Percentiles rank a stretch among this genome's conserved stretches.
Conservation (phyloP, 2,113 vertebrate genomes). For the Pogona vitticeps region DNA sequence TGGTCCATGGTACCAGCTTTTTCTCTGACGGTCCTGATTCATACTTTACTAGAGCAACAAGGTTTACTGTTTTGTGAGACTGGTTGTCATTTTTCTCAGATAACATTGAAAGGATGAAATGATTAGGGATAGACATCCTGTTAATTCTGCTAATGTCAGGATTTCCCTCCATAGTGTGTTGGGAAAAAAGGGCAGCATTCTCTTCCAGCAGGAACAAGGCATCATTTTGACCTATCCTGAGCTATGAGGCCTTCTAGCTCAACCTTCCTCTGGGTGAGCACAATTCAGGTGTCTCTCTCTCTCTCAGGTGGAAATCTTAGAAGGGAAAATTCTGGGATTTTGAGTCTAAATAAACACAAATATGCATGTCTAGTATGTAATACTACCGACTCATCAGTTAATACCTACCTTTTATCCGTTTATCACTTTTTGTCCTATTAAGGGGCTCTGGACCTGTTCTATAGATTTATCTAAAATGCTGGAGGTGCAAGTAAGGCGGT, state of each 20-base stretch:
- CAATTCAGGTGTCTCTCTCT: too few relatives aligned
- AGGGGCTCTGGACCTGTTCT: neutral
- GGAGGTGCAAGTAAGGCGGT: too few relatives aligned
- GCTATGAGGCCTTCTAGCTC: too few relatives aligned
- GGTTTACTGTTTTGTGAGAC: neutral
- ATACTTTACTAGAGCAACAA: neutral
- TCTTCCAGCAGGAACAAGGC: too few relatives aligned
- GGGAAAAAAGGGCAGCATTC: too few relatives aligned
- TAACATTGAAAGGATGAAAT: neutral
- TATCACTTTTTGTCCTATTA: neutral
- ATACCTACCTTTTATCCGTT: neutral
- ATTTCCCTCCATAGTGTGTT: neutral
- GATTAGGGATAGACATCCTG: neutral
- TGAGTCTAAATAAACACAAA: too few relatives aligned
- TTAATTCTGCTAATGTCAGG: neutral
- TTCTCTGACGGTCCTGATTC: neutral
- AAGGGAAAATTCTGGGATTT: too few relatives aligned
- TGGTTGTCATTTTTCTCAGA: neutral
- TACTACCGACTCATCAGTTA: neutral
- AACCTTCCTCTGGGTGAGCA: too few relatives aligned
- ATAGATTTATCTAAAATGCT: neutral
- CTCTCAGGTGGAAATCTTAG: too few relatives aligned
- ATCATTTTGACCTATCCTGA: too few relatives aligned
- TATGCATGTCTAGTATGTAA: too few relatives aligned
- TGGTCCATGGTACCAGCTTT: too few relatives aligned